Evolutionary conservation across 1,140 invertebrate species (phyloP).

Genomic region (Caenorhabditis latens): DNA sequence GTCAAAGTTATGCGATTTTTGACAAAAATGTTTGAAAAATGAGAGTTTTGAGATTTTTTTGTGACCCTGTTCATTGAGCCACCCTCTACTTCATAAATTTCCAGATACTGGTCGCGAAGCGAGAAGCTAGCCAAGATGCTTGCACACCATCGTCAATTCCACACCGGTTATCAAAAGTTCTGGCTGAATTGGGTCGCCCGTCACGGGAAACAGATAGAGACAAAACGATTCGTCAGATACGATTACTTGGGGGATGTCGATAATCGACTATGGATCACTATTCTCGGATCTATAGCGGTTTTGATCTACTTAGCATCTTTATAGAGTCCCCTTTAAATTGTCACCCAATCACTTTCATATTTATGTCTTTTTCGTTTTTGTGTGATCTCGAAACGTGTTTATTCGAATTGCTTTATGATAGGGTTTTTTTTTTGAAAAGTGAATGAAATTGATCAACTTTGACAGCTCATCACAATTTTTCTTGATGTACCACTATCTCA

Average conservation of each 20-base stretch:
- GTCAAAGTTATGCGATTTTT: too few species aligned
- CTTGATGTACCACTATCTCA: too few species aligned
- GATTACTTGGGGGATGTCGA: conserved; percentile 54
- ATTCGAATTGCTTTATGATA: conserved; percentile 20
- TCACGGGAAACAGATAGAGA: conserved; percentile 52
- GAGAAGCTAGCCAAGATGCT: conserved; percentile 58
- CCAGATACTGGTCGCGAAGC: conserved; percentile 55
- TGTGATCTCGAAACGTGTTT: background rate
- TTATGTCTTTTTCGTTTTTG: background rate
- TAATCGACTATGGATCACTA: conserved; percentile 44
- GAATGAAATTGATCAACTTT: too few species aligned
- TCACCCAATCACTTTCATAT: background rate
- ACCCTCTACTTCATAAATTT: background rate
- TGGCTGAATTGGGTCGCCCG: conserved; percentile 63
- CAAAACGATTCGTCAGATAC: conserved; percentile 22
- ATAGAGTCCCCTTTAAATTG: background rate
- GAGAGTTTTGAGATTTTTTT: too few species aligned
- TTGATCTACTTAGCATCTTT: background rate
- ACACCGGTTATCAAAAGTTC: conserved; percentile 58
- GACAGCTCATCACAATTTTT: too few species aligned
- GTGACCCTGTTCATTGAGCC: background rate
- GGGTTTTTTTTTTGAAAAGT: background rate
- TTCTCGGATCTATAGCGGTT: background rate
- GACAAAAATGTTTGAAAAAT: too few species aligned
- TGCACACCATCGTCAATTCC: conserved; percentile 42